Evolutionary conservation across 2,888 invertebrate genomes (phyloP), one percentile per base, ranked within the genome.

Genomic region (Parascotia fuliginaria): DNA sequence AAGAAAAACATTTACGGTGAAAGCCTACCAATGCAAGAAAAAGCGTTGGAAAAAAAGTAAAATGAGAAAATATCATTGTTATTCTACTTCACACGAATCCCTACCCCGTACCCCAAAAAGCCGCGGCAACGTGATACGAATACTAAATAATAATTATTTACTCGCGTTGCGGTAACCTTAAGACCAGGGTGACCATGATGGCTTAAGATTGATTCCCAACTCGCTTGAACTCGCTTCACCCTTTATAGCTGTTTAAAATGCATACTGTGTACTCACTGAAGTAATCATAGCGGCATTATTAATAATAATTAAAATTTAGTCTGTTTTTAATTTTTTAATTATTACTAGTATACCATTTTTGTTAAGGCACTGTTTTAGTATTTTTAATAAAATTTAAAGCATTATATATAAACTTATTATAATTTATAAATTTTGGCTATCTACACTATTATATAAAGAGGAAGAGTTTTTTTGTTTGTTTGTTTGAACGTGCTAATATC

Each of bases 11-110:
- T 11, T 14, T 24, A 36, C n/a, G 0, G 5, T 15, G 19, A 32
- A 28, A 42, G 4, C 9, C 14, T 29, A 32, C 29, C 9, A 14
- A 7, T 0, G 14, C 36, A 32, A 9, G 15, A 27, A 13, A 45
- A 14, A 34, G 31, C 31, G 4, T n/a, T 22, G 29, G 42, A 32
- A 37, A 60, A 55, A 69, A 70, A 69, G 61, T 32, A 32, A 65
- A 56, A 66, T 60, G 66, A 73, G 59, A 71, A 79, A 78, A 78
- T 75, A 75, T 74, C 79, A 79, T 83, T 85, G 77, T 80, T 81
- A 80, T 83, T 83, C 83, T 65, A 69, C 65, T 70, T 80, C 83
- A 83, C 81, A 81, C 78, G 75, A 73, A 72, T 68, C 51, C 56
- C 68, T 65, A 66, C 61, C 59, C 64, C 54, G 42, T 19, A 19